Base-by-base conservation (phyloP, 2,113 vertebrate genomes). In the Carassius carassius region DNA sequence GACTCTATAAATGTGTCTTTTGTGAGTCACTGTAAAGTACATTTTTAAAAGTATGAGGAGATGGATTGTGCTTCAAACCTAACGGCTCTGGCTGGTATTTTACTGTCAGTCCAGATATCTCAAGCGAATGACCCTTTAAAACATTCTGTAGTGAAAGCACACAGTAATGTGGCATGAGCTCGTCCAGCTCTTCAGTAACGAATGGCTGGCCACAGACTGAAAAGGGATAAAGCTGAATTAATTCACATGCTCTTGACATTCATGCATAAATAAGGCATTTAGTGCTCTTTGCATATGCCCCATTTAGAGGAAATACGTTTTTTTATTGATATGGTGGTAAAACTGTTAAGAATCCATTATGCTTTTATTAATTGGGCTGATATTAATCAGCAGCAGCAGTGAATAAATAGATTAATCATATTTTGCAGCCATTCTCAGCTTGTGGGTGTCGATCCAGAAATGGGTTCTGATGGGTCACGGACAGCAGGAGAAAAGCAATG, bases 311-410 rank as follows among this genome's bases (percentile, higher is more conserved):
- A 84, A 60, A 67, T 78, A 54, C 54, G 56, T 7, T 47, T 41
- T 29, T 86, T 89, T 82, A 87, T 86, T 73, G 65, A 86, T 84
- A 60, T 54, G 65, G 69, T 70, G 78, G 73, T 84, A 86, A 89
- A 91, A 54, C 54, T 73, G 85, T 84, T 85, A 87, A 79, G 75
- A 81, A 81, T 84, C 85, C 70, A 85, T 87, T 91, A 85, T 87
- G 54, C 73, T 73, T 10, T 90, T 86, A 86, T 89, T 70, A 87
- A 88, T 88, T 74, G 84, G 49, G 77, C 29, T 51, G 29, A 78
- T 72, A 35, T 85, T 87, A 91, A 90, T 89, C 77, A 87, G 32
- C 72, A 17, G 67, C n/a, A 86, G 65, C 35, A 16, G 58, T 5
- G 11, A 32, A 58, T 12, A 47, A 32, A 58, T 37, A 49, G 25